These are phyloP conservation scores for Megaustenia siamemsis DNA, from an alignment of 2,888 invertebrate species.

Conservation along the genomic window DNA sequence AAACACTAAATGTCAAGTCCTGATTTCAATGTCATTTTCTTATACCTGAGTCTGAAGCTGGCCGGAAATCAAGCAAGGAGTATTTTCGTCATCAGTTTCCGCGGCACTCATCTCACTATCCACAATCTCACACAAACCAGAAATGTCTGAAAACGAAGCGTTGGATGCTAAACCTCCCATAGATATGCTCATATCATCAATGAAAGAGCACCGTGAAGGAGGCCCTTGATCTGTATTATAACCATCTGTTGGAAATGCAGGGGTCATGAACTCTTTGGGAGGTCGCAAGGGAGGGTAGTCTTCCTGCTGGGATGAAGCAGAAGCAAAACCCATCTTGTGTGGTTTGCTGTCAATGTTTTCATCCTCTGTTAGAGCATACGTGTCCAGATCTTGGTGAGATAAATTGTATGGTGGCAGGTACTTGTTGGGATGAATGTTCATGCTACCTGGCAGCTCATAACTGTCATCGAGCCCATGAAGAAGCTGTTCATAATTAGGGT, in stretches of 20 bases:
- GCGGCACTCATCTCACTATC: slow-evolving; percentile 80
- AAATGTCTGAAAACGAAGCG: slow-evolving; percentile 91
- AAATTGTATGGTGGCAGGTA: slow-evolving; percentile 84
- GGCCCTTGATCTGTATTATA: slow-evolving; percentile 82
- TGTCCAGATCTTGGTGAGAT: slow-evolving; percentile 54
- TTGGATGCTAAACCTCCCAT: slow-evolving; percentile 83
- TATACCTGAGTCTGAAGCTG: slow-evolving; percentile 59
- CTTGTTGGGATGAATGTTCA: slow-evolving; percentile 90
- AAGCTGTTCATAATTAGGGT: slow-evolving; percentile 81
- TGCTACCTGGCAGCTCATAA: slow-evolving; percentile 80
- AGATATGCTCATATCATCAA: slow-evolving; percentile 86
- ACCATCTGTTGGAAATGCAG: slow-evolving; percentile 65
- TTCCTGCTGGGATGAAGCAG: background rate
- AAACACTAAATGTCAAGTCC: background rate
- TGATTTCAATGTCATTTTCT: slow-evolving; percentile 1
- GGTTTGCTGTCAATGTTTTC: slow-evolving; percentile 44
- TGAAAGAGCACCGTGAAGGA: slow-evolving; percentile 83
- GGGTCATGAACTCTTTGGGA: slow-evolving; percentile 59
- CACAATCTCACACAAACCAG: slow-evolving; percentile 94
- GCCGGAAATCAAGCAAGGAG: slow-evolving; percentile 55
- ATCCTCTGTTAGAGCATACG: slow-evolving; percentile 52
- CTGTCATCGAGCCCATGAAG: slow-evolving; percentile 72
- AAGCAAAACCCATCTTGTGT: slow-evolving; percentile 1
- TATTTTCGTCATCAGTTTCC: slow-evolving; percentile 75
- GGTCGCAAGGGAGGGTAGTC: slow-evolving; percentile 48